A percentile compares a stretch with the other conserved stretches of the same genome.
Evolutionary conservation across 2,797 vertebrate genomes (phyloP).

Genomic region (Ispidina lecontei): DNA sequence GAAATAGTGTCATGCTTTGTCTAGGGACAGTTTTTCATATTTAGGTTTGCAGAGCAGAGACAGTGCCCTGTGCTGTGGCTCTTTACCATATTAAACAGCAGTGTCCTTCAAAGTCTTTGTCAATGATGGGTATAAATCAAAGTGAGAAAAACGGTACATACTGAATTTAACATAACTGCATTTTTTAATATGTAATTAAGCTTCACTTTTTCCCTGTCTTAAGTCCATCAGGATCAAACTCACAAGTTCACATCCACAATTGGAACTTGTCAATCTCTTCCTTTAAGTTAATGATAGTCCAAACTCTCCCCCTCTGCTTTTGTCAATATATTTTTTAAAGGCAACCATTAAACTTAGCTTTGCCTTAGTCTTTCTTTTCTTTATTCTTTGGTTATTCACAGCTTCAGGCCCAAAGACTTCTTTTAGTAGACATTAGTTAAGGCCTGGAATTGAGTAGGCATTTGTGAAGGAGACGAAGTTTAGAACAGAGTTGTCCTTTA

Average conservation of each 20-base stretch:
- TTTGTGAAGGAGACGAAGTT: slow-evolving; percentile 83
- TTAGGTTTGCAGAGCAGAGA: slow-evolving; percentile 70
- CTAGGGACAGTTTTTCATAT: slow-evolving; percentile 73
- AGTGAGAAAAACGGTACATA: slow-evolving; percentile 65
- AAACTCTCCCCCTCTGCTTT: slow-evolving; percentile 75
- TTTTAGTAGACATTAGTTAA: slow-evolving; percentile 82
- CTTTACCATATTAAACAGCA: slow-evolving; percentile 72
- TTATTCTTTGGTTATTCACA: slow-evolving; percentile 34
- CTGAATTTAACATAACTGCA: slow-evolving; percentile 76
- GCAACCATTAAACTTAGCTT: slow-evolving; percentile 76
- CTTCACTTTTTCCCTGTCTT: slow-evolving; percentile 77
- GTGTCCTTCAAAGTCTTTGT: slow-evolving; percentile 74
- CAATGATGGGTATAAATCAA: slow-evolving; percentile 75
- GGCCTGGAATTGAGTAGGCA: slow-evolving; percentile 81
- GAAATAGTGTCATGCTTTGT: slow-evolving; percentile 70
- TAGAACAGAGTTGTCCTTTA: slow-evolving; percentile 82
- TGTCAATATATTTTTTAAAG: slow-evolving; percentile 80
- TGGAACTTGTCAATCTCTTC: slow-evolving; percentile 75
- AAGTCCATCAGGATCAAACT: slow-evolving; percentile 78
- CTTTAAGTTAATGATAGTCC: slow-evolving; percentile 75
- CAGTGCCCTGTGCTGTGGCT: slow-evolving; percentile 60
- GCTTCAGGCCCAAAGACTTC: slow-evolving; percentile 72
- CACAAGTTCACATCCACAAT: slow-evolving; percentile 73
- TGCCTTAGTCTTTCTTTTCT: slow-evolving; percentile 54
- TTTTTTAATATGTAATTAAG: slow-evolving; percentile 81